phyloP scores from a whole-genome alignment of 64 coral and sea anemone species.

The Actinia tenebrosa region DNA sequence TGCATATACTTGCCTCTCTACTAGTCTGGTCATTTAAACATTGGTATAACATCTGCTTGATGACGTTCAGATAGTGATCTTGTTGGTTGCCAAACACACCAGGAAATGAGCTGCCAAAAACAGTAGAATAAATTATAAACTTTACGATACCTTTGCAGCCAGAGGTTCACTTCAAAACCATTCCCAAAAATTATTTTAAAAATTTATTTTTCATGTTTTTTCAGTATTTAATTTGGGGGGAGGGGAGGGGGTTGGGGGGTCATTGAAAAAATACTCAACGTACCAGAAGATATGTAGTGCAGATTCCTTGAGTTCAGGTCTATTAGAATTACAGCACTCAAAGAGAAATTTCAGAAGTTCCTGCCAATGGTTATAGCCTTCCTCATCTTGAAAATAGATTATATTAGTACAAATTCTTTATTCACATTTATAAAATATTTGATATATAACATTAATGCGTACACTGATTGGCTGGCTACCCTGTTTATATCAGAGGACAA shows the following conservation, averaged over 20 bases:
- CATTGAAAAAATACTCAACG: neutral
- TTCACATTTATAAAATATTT: too few species aligned
- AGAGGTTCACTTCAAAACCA: slow-evolving; percentile 23
- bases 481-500: too few species aligned
- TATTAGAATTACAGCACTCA: slow-evolving; percentile 85
- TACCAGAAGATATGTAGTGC: slow-evolving; percentile 93
- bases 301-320: slow-evolving; percentile 77
- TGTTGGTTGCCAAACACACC: slow-evolving; percentile 99
- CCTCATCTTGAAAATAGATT: slow-evolving; percentile 65
- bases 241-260: too few species aligned
- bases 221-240: too few species aligned
- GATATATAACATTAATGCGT: too few species aligned
- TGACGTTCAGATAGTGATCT: slow-evolving; percentile 96
- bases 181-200: too few species aligned
- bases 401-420: too few species aligned
- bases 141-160: neutral
- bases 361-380: slow-evolving; percentile 99
- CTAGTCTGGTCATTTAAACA: slow-evolving; percentile 83
- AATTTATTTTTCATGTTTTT: too few species aligned
- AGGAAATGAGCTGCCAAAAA: slow-evolving; percentile 63
- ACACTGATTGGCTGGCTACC: too few species aligned
- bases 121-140: neutral
- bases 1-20: slow-evolving; percentile 43
- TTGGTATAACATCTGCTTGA: slow-evolving; percentile 88
- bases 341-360: slow-evolving; percentile 93